Evolutionary conservation across 2,113 vertebrate genomes (phyloP), one percentile per base, ranked within the genome.

Genomic region (Thryonomys swinderianus): DNA sequence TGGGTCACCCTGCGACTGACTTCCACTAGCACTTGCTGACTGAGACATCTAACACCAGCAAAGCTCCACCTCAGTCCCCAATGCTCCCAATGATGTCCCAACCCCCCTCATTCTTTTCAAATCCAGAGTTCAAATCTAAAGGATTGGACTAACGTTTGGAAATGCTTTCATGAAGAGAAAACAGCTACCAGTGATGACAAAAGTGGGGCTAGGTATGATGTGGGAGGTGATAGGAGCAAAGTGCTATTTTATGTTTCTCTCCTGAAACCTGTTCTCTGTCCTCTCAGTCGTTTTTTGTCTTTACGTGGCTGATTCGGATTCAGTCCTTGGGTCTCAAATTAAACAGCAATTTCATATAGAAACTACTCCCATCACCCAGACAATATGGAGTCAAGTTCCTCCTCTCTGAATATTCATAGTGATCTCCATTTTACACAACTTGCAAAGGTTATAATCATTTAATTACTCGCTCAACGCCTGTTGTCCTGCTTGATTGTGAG

Each of bases 341-440:
- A 83, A 94, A 79, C 12, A 14, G 25, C 45, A 16, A 55, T 59
- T 80, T 79, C 62, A 93, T 14, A 76, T 16, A 76, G n/a, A 17
- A 95, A 73, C 34, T 86, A 79, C 51, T 86, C 55, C 64, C 80
- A 74, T 82, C 51, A 64, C 64, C 59, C 6, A 80, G 21, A 74
- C 62, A 76, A 88, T 92, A 91, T 4, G 37, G 80, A 81, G 79
- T 55, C 55, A 94, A 73, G 79, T 2, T 27, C 11, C 37, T 27
- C 48, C 76, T 57, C 57, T 83, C 45, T 85, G 87, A 66, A 69
- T 23, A 87, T 55, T 91, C 34, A 42, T 0, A 37, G 64, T 23
- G 67, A 69, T 90, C 48, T 95, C 82, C 76, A 78, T n/a, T 25
- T 88, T 89, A 27, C 78, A 89, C 87, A 80, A 85, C 17, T 67